phyloP scores from a whole-genome alignment of 1,140 invertebrate species.

The Drosophila mayri region DNA sequence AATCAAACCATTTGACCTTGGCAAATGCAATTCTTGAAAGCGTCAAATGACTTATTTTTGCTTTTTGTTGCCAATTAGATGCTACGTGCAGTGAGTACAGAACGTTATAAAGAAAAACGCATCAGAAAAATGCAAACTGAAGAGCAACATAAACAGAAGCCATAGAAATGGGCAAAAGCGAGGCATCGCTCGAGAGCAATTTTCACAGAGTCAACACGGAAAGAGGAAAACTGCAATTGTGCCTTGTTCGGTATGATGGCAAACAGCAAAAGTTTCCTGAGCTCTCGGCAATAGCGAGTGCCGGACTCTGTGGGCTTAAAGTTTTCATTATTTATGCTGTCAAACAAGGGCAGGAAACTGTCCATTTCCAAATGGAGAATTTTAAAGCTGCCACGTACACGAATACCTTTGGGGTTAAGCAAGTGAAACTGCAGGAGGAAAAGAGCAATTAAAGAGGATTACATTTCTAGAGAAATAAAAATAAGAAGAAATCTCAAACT shows the following conservation, averaged over 20 bases:
- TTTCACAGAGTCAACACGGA: constrained; percentile 14
- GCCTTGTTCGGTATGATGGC: not conserved
- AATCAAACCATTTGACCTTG: not conserved
- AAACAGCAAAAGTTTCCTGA: constrained; percentile 8
- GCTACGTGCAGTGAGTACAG: not conserved
- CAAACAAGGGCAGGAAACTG: constrained; percentile 6
- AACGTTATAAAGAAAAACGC: not conserved
- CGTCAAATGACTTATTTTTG: not conserved
- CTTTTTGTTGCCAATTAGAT: constrained; percentile 1
- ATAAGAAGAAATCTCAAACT: not conserved
- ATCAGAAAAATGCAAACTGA: constrained; percentile 1
- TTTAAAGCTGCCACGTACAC: constrained; percentile 12
- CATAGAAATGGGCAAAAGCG: not conserved
- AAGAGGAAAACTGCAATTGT: constrained; percentile 15
- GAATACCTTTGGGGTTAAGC: constrained; percentile 6
- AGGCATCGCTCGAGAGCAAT: constrained; percentile 13
- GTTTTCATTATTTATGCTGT: constrained; percentile 17
- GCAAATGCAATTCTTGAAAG: not conserved
- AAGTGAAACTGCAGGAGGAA: not conserved
- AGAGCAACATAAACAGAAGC: constrained; percentile 18
- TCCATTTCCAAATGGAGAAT: not conserved
- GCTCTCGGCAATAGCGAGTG: not conserved
- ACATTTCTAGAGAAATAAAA: not conserved
- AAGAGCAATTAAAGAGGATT: not conserved
- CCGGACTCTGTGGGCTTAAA: constrained; percentile 17